Percentiles rank a stretch among this genome's conserved stretches.
phyloP scores from a whole-genome alignment of 2,888 invertebrate species.

The Trisateles emortualis region DNA sequence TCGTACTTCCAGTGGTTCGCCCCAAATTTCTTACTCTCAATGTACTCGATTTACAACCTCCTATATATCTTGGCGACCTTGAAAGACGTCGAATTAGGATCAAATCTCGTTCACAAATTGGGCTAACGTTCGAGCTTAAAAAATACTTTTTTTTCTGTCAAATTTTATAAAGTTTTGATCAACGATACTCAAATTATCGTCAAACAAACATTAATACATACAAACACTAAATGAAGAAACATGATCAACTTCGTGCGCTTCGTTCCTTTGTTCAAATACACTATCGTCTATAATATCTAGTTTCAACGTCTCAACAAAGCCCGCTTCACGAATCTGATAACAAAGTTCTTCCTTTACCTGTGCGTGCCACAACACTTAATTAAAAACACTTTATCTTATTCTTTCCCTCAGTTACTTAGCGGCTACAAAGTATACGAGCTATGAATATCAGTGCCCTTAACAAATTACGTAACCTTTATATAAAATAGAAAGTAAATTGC shows the following conservation, averaged over 20 bases:
- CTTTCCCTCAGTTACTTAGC: conserved; percentile 2
- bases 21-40: too few species aligned
- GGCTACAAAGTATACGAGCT: conserved; percentile 11
- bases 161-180: too few species aligned
- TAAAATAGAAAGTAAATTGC: conserved; percentile 26
- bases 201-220: not conserved
- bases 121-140: too few species aligned
- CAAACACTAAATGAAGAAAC: too few species aligned
- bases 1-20: too few species aligned
- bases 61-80: too few species aligned
- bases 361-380: conserved; percentile 30
- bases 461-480: conserved; percentile 2
- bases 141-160: too few species aligned
- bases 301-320: conserved; percentile 17
- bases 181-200: too few species aligned
- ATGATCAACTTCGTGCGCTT: too few species aligned
- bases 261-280: conserved; percentile 21
- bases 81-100: too few species aligned
- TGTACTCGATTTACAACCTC: too few species aligned
- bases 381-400: conserved; percentile 30
- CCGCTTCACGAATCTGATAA: conserved; percentile 13
- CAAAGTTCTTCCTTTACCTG: conserved; percentile 11
- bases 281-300: conserved; percentile 19
- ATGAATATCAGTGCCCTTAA: conserved; percentile 9
- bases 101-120: too few species aligned